Conservation (phyloP, 2,113 vertebrate genomes). For the Tonatia bakeri region DNA sequence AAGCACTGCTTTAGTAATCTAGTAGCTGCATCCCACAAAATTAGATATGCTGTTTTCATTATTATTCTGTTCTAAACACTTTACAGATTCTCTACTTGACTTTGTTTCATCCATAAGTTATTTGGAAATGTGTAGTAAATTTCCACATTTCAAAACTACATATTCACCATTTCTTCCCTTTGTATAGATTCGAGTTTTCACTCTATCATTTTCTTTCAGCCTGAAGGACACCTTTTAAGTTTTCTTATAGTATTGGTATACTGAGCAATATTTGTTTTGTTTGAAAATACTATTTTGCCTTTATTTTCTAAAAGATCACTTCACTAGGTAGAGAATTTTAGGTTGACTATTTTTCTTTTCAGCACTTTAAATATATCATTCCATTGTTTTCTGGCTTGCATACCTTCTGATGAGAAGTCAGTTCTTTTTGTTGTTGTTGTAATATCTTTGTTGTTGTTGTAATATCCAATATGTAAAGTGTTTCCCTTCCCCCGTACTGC, state of each 20-base stretch:
- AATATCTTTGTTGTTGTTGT: not conserved
- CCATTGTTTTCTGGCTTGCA: not conserved
- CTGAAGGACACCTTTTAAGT: not conserved
- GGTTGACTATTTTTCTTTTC: not conserved
- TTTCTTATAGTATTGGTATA: not conserved
- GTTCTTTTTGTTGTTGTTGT: not conserved
- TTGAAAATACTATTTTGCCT: not conserved
- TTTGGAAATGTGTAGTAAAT: not conserved
- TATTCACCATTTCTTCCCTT: not conserved
- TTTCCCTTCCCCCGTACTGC: not conserved
- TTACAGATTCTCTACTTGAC: not conserved
- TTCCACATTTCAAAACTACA: not conserved
- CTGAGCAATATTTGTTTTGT: not conserved
- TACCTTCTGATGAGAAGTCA: not conserved
- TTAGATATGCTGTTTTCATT: not conserved
- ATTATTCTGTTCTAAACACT: not conserved
- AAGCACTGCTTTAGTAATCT: not conserved
- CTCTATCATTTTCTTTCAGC: not conserved
- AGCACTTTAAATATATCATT: not conserved
- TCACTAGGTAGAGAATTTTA: not conserved
- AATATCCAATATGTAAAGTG: not conserved
- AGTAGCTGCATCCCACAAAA: not conserved
- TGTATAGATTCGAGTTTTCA: not conserved
- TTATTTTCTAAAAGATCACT: not conserved
- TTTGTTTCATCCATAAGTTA: not conserved